Evolutionary conservation across 2,113 vertebrate genomes (phyloP), one percentile per base, ranked within the genome.

Genomic region (Peromyscus maniculatus): DNA sequence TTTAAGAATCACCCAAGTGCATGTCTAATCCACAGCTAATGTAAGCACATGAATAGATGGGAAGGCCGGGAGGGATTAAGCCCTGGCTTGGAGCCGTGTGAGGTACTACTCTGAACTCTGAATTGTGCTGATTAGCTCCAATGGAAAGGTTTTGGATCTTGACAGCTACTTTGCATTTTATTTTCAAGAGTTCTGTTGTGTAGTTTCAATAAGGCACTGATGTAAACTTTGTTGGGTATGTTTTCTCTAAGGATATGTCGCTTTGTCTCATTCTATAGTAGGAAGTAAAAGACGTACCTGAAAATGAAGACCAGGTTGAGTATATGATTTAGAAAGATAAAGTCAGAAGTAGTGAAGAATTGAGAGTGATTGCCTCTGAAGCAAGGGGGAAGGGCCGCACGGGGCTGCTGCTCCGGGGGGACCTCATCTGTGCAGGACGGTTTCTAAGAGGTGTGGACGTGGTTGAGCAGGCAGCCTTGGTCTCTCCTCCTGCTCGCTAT

Each of bases 101-200:
- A 97, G 96, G 95, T 66, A 89, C 39, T 59, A 89, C 97, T 97
- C 96, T 97, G 93, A 96, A 97, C 89, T 97, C 94, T 97, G 95
- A 97, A 96, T 95, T 97, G 96, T 97, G 91, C 90, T 98, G 91
- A 95, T 97, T 97, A 97, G 87, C 96, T 97, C 94, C 87, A 95
- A 87, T 66, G 86, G 91, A 96, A 96, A 91, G 94, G 96, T 96
- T 92, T 91, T 90, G 97, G 78, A 92, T 93, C 93, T 97, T 97
- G 91, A 94, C 89, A 96, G 64, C 89, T 94, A 94, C 97, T 97
- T 95, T 96, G 64, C 95, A 94, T 95, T 86, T 80, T 83, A 89
- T 87, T 97, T 97, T 91, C 55, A 33, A 94, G 96, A 92, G 89
- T 84, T 87, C 39, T 62, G 8, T 94, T 93, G 59, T 95, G 3